Base-by-base conservation (phyloP, 2,797 vertebrate genomes). In the Sebastes matsubarae region DNA sequence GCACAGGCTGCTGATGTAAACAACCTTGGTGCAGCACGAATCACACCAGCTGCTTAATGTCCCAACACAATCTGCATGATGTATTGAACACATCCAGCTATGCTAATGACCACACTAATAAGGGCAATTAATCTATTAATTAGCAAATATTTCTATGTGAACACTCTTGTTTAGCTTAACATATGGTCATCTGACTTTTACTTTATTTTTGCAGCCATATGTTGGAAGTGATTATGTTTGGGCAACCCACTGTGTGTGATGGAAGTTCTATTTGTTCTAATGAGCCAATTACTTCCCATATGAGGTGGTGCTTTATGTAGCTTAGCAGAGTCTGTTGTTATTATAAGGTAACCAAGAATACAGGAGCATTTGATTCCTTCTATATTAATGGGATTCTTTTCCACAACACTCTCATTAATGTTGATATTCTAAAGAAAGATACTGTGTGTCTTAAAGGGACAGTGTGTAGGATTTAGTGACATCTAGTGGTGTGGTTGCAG, bases 1-100 rank as follows among this genome's bases (percentile, higher is more conserved):
- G 6, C 58, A 30, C 71, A 66, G 58, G 9, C 65, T 57, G 29
- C 61, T 64, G 69, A 36, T 72, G 67, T 34, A 46, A 75, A 75
- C 70, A 80, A 66, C 64, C 70, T 65, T 65, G 38, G 65, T 16
- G 57, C 27, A n/a, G 46, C 36, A 24, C 29, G 63, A 63, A 73
- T 70, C 65, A 8, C 34, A 36, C 12, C 6, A 25, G 78, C 79
- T 67, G 11, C 55, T 73, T 63, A 67, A 73, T 13, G 4, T 11
- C 34, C 4, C 55, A 25, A 14, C 34, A 65, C 58, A 68, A 64
- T 50, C 11, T 36, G 16, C 10, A 58, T 2, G 42, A 52, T 24
- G 20, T 8, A 42, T 25, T 20, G 18, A 58, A 22, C 30, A 73
- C 29, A 64, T 20, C 13, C 34, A 68, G 8, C 29, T 65, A n/a